Conservation (phyloP, 2,797 vertebrate genomes). For the Nothura maculosa region DNA sequence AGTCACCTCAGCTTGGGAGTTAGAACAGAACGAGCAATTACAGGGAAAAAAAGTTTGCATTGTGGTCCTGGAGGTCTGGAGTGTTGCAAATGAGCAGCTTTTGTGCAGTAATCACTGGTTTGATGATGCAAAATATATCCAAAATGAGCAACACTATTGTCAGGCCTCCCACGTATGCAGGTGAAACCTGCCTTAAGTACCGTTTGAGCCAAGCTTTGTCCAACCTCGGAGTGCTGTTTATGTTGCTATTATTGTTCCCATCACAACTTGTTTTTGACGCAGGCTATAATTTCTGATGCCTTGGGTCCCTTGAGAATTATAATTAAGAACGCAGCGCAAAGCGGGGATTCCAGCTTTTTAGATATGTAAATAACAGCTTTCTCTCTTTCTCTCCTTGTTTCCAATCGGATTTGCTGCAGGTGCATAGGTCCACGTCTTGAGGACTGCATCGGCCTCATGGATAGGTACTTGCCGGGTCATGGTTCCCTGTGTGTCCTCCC, state of each 20-base stretch:
- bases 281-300: neutral
- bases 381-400: constrained; percentile 54
- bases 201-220: neutral
- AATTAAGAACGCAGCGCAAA: neutral
- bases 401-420: constrained; percentile 82
- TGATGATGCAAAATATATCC: constrained; percentile 31
- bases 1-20: neutral
- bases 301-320: neutral
- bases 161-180: neutral
- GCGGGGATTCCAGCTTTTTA: neutral
- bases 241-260: constrained; percentile 8
- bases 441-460: constrained; percentile 98
- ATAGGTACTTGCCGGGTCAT: constrained; percentile 89
- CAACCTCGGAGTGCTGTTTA: neutral
- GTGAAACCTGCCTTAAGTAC: constrained; percentile 44
- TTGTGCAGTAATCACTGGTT: constrained; percentile 48
- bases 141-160: constrained; percentile 9
- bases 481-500: constrained; percentile 71
- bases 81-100: neutral
- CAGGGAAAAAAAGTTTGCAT: neutral
- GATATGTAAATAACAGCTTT: constrained; percentile 19
- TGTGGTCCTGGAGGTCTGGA: neutral
- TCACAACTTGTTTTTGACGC: neutral
- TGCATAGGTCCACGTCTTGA: constrained; percentile 93
- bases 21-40: neutral